Percentiles rank a stretch among this genome's conserved stretches.
Evolutionary conservation across 2,888 invertebrate genomes (phyloP).

Genomic region (Ypsolopha scabrella): DNA sequence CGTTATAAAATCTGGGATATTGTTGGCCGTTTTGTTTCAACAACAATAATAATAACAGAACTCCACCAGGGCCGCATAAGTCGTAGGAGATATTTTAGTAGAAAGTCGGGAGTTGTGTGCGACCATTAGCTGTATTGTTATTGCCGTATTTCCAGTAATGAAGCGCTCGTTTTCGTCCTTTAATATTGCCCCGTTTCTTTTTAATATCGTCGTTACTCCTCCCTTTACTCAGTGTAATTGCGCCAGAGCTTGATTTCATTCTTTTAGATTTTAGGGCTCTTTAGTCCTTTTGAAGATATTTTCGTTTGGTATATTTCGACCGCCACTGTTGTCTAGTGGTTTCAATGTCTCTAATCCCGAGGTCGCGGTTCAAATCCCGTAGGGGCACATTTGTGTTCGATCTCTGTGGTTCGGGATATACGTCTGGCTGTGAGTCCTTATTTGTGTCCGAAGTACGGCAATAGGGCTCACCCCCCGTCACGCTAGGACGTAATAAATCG

Average conservation of each 20-base stretch:
- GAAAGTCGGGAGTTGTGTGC: conserved; percentile 19
- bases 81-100: conserved; percentile 39
- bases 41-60: conserved; percentile 11
- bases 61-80: conserved; percentile 33
- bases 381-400: no score
- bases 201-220: conserved; percentile 9
- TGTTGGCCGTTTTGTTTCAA: background rate
- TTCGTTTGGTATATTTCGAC: no score
- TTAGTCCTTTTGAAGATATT: no score
- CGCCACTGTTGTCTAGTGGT: no score
- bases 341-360: no score
- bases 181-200: conserved; percentile 52
- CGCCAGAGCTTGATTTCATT: conserved; percentile 47
- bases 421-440: no score
- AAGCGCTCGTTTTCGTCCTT: conserved; percentile 63
- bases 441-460: no score
- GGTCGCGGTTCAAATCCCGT: no score
- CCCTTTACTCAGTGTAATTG: conserved; percentile 48
- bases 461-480: no score
- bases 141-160: conserved; percentile 63
- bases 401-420: no score
- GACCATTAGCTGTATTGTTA: conserved; percentile 66
- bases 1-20: no score
- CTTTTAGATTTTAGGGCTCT: conserved; percentile 9
- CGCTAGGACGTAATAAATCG: no score